These are phyloP conservation scores for Parazoanthus atlanticus DNA, from an alignment of 92 coral and sea anemone species.

Conservation along the genomic window DNA sequence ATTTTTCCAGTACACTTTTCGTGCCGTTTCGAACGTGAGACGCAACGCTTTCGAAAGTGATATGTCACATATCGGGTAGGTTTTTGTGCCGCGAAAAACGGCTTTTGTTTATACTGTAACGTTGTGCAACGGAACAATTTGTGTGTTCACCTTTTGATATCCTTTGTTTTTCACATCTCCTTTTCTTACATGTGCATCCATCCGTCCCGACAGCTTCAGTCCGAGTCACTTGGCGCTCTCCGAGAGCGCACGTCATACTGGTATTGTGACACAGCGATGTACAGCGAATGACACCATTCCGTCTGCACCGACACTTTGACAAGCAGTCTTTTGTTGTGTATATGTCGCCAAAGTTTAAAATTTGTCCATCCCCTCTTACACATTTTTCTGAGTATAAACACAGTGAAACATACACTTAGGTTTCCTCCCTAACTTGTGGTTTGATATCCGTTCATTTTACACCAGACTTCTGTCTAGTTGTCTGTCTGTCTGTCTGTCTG, in stretches of 20 bases:
- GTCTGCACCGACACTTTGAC: slow-evolving; percentile 76
- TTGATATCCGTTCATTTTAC: too few relatives aligned
- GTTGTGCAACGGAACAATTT: too few relatives aligned
- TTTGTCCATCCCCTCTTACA: slow-evolving; percentile 57
- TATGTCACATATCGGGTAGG: too few relatives aligned
- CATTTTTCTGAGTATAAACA: slow-evolving; percentile 47
- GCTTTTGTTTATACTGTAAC: too few relatives aligned
- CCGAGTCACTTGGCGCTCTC: slow-evolving; percentile 49
- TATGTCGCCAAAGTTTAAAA: slow-evolving; percentile 57
- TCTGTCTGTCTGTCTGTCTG: too few relatives aligned
- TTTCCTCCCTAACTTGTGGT: too few relatives aligned
- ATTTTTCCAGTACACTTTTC: too few relatives aligned
- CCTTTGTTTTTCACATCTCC: slow-evolving; percentile 20
- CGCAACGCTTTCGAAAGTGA: too few relatives aligned
- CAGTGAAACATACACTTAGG: not conserved
- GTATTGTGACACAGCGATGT: slow-evolving; percentile 62
- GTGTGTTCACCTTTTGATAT: not conserved
- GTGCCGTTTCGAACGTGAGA: too few relatives aligned
- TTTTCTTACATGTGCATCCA: slow-evolving; percentile 68
- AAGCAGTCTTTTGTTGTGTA: slow-evolving; percentile 73
- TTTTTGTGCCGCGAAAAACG: too few relatives aligned
- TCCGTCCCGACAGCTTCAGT: slow-evolving; percentile 53
- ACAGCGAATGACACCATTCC: slow-evolving; percentile 67
- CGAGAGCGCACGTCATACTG: slow-evolving; percentile 46
- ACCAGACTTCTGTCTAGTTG: too few relatives aligned